phyloP scores from a whole-genome alignment of 1,140 invertebrate genomes.

The Spodoptera litura region DNA sequence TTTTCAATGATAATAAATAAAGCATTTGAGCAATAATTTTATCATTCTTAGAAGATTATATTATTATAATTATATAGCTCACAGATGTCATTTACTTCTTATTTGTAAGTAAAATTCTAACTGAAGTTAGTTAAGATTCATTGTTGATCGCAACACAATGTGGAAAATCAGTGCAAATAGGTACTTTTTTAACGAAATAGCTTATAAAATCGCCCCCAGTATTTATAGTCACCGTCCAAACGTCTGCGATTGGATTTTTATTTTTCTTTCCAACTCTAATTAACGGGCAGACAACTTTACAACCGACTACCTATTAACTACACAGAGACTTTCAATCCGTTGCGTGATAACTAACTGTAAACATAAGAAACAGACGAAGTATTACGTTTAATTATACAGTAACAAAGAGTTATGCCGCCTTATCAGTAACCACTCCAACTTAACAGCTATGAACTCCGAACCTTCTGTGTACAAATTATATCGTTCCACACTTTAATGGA shows the following conservation, averaged over 20 bases:
- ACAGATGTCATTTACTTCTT: too few relatives aligned
- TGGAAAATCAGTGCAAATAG: too few relatives aligned
- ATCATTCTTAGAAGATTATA: too few relatives aligned
- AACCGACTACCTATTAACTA: constrained; percentile 31
- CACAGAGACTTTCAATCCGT: constrained; percentile 46
- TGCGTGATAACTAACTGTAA: constrained; percentile 76
- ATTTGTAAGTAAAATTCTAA: too few relatives aligned
- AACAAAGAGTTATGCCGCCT: constrained; percentile 67
- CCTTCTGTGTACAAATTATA: constrained; percentile 51
- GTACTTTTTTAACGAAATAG: too few relatives aligned
- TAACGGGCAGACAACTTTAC: constrained; percentile 37
- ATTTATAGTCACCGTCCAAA: background rate
- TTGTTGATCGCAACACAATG: too few relatives aligned
- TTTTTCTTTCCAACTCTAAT: constrained; percentile 15
- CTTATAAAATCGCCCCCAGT: background rate
- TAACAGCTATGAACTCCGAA: constrained; percentile 56
- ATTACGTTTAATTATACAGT: constrained; percentile 78
- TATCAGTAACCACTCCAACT: constrained; percentile 63
- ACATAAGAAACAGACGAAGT: constrained; percentile 65
- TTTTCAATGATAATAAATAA: too few relatives aligned
- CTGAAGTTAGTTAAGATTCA: too few relatives aligned
- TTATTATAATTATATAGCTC: too few relatives aligned
- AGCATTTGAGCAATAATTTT: too few relatives aligned
- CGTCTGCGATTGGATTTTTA: background rate
- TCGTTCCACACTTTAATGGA: constrained; percentile 52